phyloP scores from a whole-genome alignment of 2,113 vertebrate species.

The Madoqua kirkii region DNA sequence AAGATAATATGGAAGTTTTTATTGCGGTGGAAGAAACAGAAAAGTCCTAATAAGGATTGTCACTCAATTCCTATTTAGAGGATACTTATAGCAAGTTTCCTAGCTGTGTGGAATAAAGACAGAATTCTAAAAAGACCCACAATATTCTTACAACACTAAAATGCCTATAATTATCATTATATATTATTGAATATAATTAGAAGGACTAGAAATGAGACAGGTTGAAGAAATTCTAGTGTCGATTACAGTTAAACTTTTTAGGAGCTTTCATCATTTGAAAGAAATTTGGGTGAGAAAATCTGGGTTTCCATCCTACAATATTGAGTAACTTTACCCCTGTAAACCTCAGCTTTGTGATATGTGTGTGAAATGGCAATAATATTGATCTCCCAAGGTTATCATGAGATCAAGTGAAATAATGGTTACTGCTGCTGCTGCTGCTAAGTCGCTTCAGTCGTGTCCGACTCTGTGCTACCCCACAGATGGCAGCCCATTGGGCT shows the following conservation, averaged over 20 bases:
- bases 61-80: background rate
- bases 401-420: background rate
- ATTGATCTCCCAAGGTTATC: background rate
- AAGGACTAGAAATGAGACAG: background rate
- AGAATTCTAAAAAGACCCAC: background rate
- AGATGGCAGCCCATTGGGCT: too few species aligned
- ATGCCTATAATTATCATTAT: background rate
- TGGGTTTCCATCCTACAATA: background rate
- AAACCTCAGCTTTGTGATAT: background rate
- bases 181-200: background rate
- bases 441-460: too few species aligned
- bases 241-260: background rate
- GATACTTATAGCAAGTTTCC: background rate
- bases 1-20: background rate
- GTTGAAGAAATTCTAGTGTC: background rate
- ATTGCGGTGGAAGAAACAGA: background rate
- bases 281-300: background rate
- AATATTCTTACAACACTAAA: background rate
- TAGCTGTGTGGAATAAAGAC: background rate
- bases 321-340: background rate
- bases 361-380: background rate
- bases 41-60: background rate
- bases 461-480: too few species aligned
- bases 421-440: too few species aligned
- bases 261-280: background rate